Conservation (phyloP, 2,797 vertebrate genomes). For the Hydrophis major region DNA sequence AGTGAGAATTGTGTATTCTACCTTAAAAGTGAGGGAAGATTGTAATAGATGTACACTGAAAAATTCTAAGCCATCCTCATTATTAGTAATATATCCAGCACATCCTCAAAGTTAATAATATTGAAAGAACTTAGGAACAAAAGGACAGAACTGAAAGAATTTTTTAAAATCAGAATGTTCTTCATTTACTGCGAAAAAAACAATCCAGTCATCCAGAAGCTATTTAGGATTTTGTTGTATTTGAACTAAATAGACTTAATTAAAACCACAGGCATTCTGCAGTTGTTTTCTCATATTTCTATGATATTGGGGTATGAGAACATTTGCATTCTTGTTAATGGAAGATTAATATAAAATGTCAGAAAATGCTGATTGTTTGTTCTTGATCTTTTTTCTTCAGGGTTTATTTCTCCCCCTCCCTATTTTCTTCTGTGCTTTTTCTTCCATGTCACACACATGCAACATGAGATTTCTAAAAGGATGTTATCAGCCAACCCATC, state of each 20-base stretch:
- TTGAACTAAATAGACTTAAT: not conserved
- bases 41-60: not conserved
- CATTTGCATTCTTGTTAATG: not conserved
- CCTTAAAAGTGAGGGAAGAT: not conserved
- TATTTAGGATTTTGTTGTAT: not conserved
- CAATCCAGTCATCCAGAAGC: not conserved
- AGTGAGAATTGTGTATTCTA: not conserved
- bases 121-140: not conserved
- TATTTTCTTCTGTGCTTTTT: not conserved
- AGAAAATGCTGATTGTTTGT: not conserved
- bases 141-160: not conserved
- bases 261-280: not conserved
- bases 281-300: not conserved
- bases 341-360: not conserved
- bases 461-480: constrained; percentile 48
- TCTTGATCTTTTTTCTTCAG: constrained; percentile 5
- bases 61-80: not conserved
- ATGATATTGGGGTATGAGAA: not conserved
- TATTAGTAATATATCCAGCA: not conserved
- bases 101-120: not conserved
- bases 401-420: not conserved
- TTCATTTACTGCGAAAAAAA: not conserved
- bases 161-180: not conserved
- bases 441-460: constrained; percentile 19
- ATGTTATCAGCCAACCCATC: constrained; percentile 63